Evolutionary conservation across 2,888 invertebrate species (phyloP).

Genomic region (Adelognathus sp.): DNA sequence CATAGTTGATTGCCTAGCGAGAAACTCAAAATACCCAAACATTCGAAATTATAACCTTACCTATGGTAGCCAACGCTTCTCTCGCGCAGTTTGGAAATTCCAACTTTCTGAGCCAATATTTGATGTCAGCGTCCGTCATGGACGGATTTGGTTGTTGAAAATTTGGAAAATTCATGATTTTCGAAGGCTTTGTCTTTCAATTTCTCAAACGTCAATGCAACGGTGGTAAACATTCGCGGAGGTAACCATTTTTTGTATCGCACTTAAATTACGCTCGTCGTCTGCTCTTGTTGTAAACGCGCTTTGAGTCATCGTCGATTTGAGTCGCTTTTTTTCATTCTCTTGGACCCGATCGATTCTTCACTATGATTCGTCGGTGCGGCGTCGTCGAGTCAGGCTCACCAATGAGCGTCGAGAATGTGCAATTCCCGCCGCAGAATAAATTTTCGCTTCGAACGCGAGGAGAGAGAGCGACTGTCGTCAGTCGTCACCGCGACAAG

Average conservation of each 20-base stretch:
- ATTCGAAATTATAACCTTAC: constrained; percentile 80
- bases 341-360: too few relatives aligned
- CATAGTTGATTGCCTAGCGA: background rate
- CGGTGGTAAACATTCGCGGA: constrained; percentile 6
- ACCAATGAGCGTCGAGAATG: too few relatives aligned
- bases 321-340: too few relatives aligned
- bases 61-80: constrained; percentile 89
- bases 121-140: constrained; percentile 84
- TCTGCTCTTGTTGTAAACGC: too few relatives aligned
- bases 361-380: too few relatives aligned
- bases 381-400: too few relatives aligned
- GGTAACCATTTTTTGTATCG: background rate
- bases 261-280: too few relatives aligned
- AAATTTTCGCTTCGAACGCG: too few relatives aligned
- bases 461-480: too few relatives aligned
- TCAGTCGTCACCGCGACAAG: too few relatives aligned
- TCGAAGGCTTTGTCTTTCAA: background rate
- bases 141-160: constrained; percentile 56
- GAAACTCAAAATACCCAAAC: background rate
- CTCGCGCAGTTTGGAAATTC: constrained; percentile 90
- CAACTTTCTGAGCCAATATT: constrained; percentile 88
- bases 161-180: constrained; percentile 56
- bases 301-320: too few relatives aligned
- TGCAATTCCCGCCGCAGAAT: too few relatives aligned
- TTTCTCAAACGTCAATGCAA: background rate